Evolutionary conservation across 2,113 vertebrate genomes (phyloP).

Genomic region (Calidris pugnax): DNA sequence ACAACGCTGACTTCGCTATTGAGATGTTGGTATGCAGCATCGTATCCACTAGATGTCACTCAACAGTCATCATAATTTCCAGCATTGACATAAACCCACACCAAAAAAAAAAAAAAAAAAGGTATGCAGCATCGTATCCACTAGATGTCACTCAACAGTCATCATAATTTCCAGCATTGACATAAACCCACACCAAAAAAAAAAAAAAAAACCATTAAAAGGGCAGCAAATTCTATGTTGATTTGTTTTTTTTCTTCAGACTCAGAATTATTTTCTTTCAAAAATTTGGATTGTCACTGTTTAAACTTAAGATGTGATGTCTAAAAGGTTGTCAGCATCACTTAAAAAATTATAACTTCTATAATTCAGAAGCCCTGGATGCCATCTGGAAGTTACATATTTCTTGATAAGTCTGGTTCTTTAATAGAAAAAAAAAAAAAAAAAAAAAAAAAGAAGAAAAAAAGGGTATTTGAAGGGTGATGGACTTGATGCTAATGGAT

Average conservation of each 20-base stretch:
- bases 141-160: slow-evolving; percentile 75
- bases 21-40: neutral
- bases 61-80: slow-evolving; percentile 13
- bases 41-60: slow-evolving; percentile 76
- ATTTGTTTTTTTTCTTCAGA: neutral
- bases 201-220: neutral
- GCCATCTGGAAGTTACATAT: neutral
- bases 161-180: neutral
- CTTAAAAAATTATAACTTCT: neutral
- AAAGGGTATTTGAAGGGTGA: neutral
- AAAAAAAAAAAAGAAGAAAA: no score
- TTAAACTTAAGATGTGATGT: neutral
- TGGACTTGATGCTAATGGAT: neutral
- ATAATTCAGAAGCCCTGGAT: neutral
- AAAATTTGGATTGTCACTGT: neutral
- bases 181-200: neutral
- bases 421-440: neutral
- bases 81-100: neutral
- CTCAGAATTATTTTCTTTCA: neutral
- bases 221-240: neutral
- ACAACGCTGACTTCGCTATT: neutral
- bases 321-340: neutral
- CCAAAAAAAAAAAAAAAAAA: no score
- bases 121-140: slow-evolving; percentile 13
- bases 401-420: neutral